Conservation (phyloP, 1,140 invertebrate genomes). For the Nebria ingens region DNA sequence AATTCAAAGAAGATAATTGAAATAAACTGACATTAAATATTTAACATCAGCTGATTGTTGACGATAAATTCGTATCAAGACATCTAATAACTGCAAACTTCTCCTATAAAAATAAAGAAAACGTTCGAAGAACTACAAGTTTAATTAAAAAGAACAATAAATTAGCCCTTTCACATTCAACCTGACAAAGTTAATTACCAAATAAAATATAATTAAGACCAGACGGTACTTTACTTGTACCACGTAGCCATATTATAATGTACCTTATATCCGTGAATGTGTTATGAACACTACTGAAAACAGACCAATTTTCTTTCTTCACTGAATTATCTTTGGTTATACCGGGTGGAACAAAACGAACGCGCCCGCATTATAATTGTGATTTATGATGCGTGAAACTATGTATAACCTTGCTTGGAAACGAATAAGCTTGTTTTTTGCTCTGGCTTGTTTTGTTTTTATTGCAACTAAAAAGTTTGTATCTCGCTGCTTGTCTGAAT, state of each 20-base stretch:
- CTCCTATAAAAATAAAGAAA: not conserved
- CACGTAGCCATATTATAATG: not conserved
- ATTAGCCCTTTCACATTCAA: not conserved
- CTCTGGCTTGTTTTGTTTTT: too few relatives aligned
- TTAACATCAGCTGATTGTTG: not conserved
- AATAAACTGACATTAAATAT: conserved; percentile 1
- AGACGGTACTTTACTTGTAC: not conserved
- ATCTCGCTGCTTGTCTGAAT: too few relatives aligned
- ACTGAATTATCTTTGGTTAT: not conserved
- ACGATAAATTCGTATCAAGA: not conserved
- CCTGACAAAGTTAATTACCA: not conserved
- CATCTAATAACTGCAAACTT: not conserved
- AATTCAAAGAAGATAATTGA: not conserved
- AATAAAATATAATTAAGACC: not conserved
- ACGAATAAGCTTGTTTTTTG: not conserved
- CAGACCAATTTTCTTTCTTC: not conserved
- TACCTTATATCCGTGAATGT: not conserved
- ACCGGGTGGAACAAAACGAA: not conserved
- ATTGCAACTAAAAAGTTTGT: too few relatives aligned
- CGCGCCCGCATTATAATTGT: not conserved
- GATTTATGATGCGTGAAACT: not conserved
- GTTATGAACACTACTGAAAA: not conserved
- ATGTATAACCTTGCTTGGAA: not conserved
- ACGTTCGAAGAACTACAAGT: not conserved
- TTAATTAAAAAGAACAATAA: not conserved